These are phyloP conservation scores for Melikaiella ostensackeni DNA, from an alignment of 2,888 invertebrate species.

Conservation along the genomic window DNA sequence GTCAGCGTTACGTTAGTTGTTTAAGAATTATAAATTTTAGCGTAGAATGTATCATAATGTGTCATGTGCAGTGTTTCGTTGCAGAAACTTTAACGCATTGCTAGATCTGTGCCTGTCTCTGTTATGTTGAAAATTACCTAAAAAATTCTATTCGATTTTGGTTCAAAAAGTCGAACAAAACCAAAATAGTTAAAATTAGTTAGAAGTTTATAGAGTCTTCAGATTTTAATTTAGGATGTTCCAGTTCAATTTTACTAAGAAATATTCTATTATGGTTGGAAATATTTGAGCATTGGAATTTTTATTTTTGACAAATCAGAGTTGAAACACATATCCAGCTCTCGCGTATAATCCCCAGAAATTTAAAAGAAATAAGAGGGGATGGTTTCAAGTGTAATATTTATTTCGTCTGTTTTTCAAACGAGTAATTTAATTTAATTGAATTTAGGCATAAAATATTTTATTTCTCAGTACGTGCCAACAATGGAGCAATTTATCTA, in stretches of 20 bases:
- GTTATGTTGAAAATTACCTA: constrained; percentile 24
- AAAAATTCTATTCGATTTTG: constrained; percentile 12
- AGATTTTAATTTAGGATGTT: constrained; percentile 5
- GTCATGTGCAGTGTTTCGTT: constrained; percentile 49
- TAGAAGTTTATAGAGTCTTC: constrained; percentile 3
- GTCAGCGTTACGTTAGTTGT: constrained; percentile 54
- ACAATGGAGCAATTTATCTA: not conserved
- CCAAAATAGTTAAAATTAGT: constrained; percentile 10
- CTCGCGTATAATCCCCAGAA: constrained; percentile 7
- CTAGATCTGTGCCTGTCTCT: constrained; percentile 42
- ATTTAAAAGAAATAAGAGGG: constrained; percentile 12
- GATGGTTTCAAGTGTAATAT: constrained; percentile 10
- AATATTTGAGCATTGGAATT: not conserved
- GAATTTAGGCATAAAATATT: constrained; percentile 1
- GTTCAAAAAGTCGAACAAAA: constrained; percentile 6
- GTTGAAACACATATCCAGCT: constrained; percentile 32
- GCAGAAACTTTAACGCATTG: constrained; percentile 18
- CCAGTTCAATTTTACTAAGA: not conserved
- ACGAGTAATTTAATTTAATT: not conserved
- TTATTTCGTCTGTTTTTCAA: not conserved
- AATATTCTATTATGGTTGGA: not conserved
- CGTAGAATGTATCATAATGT: constrained; percentile 58
- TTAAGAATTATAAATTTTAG: constrained; percentile 46
- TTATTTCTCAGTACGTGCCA: constrained; percentile 34
- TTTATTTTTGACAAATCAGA: constrained; percentile 16